phyloP scores from a whole-genome alignment of 1,140 invertebrate genomes.

The Cylas formicarius region DNA sequence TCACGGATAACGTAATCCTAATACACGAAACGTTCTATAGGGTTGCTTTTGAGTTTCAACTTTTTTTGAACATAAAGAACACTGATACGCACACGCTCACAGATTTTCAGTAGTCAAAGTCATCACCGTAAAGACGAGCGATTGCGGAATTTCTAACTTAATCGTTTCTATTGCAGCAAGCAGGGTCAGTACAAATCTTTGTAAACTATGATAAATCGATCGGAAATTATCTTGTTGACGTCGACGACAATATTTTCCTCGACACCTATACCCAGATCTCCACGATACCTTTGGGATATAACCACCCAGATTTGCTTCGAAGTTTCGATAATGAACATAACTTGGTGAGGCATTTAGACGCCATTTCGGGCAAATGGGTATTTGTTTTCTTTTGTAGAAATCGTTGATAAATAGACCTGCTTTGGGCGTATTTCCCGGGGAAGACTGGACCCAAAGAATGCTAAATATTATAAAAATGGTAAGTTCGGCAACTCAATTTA shows the following conservation, averaged over 20 bases:
- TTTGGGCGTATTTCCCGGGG: constrained; percentile 81
- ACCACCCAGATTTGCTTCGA: constrained; percentile 81
- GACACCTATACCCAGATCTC: constrained; percentile 97
- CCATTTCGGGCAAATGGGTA: not conserved
- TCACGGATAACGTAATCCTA: too few species aligned
- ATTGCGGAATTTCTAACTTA: too few species aligned
- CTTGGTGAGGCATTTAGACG: constrained; percentile 51
- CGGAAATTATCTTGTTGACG: constrained; percentile 95
- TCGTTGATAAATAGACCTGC: constrained; percentile 86
- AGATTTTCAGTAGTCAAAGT: not conserved
- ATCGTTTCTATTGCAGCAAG: constrained; percentile 21
- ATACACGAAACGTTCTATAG: too few species aligned
- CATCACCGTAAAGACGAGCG: not conserved
- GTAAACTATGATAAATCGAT: constrained; percentile 90
- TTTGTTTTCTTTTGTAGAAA: constrained; percentile 11
- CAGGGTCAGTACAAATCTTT: constrained; percentile 72
- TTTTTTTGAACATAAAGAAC: too few species aligned
- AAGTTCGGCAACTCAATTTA: not conserved
- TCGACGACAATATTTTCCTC: constrained; percentile 84
- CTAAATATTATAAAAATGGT: constrained; percentile 46
- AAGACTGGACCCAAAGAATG: constrained; percentile 74
- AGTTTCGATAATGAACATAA: constrained; percentile 69
- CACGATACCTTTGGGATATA: constrained; percentile 93
- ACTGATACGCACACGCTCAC: too few species aligned
- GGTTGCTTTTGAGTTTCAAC: too few species aligned